Percentiles rank a stretch among this genome's conserved stretches.
Conservation (phyloP, 2,113 vertebrate species). For the Oncorhynchus keta region DNA sequence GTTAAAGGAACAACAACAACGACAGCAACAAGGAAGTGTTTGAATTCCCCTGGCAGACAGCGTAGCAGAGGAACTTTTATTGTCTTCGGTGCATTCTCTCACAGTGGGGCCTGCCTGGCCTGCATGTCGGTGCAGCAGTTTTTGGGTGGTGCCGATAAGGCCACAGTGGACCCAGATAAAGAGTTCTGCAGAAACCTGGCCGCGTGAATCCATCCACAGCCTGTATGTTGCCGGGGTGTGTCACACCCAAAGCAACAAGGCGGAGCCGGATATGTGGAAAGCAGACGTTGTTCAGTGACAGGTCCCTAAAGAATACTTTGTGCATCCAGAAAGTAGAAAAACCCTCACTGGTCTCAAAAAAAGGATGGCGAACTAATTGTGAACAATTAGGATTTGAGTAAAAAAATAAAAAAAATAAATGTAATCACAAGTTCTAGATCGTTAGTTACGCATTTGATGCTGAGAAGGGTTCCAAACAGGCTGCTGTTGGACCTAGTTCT, state of each 20-base stretch:
- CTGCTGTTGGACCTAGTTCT: no score
- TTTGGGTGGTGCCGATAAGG: constrained; percentile 1
- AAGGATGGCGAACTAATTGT: no score
- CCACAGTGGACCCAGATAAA: constrained; percentile 7
- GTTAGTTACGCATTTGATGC: no score
- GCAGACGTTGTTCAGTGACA: no score
- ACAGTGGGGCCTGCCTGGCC: constrained; percentile 31
- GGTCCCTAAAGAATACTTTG: background rate
- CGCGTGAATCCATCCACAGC: constrained; percentile 21
- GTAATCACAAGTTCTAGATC: no score
- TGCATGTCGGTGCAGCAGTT: constrained; percentile 16
- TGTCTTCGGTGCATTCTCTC: background rate
- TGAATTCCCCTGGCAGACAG: no score
- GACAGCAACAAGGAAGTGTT: constrained; percentile 13
- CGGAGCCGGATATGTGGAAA: background rate
- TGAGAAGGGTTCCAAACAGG: no score
- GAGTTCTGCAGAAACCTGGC: constrained; percentile 7
- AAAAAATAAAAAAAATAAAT: no score
- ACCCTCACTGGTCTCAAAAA: background rate
- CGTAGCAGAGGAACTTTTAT: constrained; percentile 6
- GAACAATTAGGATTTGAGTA: no score
- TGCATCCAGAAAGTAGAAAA: background rate
- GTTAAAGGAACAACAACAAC: no score
- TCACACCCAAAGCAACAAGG: constrained; percentile 38
- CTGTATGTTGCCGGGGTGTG: background rate